Percentiles rank a stretch among this genome's conserved stretches.
phyloP scores from a whole-genome alignment of 2,113 vertebrate genomes.

The Phrynosoma platyrhinos region DNA sequence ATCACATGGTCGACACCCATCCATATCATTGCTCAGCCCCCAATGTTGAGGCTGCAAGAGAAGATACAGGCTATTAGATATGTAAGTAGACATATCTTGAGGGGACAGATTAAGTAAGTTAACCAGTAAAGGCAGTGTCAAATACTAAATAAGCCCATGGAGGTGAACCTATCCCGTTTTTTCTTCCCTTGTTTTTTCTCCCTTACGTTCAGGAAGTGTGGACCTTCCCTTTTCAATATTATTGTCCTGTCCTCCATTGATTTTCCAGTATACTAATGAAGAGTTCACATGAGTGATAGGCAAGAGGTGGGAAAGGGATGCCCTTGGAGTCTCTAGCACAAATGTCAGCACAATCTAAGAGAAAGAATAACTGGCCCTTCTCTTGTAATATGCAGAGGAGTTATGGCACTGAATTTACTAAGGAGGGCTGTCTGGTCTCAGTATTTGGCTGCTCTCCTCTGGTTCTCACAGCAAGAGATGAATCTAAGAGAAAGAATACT shows the following conservation, averaged over 20 bases:
- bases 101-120: neutral
- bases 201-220: neutral
- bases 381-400: neutral
- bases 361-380: neutral
- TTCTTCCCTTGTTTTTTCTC: neutral
- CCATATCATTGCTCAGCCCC: slow-evolving; percentile 96
- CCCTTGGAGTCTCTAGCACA: neutral
- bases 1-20: slow-evolving; percentile 95
- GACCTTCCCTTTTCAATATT: neutral
- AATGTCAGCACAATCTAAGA: neutral
- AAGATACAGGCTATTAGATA: slow-evolving; percentile 47
- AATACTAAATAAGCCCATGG: neutral
- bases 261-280: neutral
- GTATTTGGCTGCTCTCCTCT: no score
- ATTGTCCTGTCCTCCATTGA: neutral
- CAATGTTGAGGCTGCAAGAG: slow-evolving; percentile 88
- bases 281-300: neutral
- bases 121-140: neutral
- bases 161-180: no score
- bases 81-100: accelerated
- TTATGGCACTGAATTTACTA: no score
- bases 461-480: no score
- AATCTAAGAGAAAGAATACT: no score
- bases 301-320: neutral
- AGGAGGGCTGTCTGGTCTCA: no score